A percentile compares a stretch with the other conserved stretches of the same genome.
Evolutionary conservation across 2,113 vertebrate species (phyloP).

Genomic region (Panurus biarmicus): DNA sequence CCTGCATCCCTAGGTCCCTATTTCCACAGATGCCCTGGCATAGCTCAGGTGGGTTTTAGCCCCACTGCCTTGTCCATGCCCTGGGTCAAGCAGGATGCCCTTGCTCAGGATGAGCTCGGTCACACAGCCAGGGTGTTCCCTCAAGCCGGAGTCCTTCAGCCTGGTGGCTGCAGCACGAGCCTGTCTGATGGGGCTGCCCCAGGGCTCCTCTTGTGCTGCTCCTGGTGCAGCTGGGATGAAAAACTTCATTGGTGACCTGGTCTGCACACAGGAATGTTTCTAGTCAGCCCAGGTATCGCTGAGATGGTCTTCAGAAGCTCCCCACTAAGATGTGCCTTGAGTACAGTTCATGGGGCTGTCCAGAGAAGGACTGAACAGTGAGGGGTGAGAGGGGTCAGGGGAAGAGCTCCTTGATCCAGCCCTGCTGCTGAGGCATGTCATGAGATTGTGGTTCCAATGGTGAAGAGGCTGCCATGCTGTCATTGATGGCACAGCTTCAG

Average conservation of each 20-base stretch:
- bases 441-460: rapidly evolving
- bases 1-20: neutral
- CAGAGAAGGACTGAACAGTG: neutral
- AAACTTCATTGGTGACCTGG: rapidly evolving
- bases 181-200: neutral
- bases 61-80: neutral
- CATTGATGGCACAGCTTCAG: neutral
- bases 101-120: neutral
- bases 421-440: rapidly evolving
- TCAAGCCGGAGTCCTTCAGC: neutral
- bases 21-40: neutral
- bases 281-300: too few species aligned
- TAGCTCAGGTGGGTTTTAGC: neutral
- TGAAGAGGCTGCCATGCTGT: neutral
- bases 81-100: neutral
- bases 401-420: neutral
- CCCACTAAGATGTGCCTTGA: neutral
- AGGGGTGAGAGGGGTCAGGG: neutral
- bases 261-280: neutral
- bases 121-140: rapidly evolving
- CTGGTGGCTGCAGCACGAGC: neutral
- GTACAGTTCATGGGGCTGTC: neutral
- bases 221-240: neutral
- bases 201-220: neutral
- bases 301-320: neutral